Evolutionary conservation across 2,888 invertebrate genomes (phyloP), one percentile per base, ranked within the genome.

Genomic region (Drosophila bunnanda): DNA sequence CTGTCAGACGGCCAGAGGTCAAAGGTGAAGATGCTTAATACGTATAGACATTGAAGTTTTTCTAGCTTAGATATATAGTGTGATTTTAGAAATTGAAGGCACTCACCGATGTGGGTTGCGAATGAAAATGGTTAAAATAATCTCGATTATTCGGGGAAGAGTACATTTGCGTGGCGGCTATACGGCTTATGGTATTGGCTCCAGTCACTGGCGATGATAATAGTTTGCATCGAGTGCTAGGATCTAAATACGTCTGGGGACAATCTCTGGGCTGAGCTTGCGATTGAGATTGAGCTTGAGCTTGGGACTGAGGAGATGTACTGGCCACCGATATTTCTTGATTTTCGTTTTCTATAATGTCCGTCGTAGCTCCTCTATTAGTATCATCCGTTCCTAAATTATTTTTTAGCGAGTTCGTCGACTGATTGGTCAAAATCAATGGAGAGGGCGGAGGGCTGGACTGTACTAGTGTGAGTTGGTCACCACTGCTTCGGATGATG

Each of bases 61-160:
- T 25, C 12, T 39, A 17, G 9, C 20, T 41, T 22, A 44, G 4
- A 44, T 9, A 15, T 46, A 34, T 50, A n/a, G n/a, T 20, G 9
- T 20, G 20, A 34, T 17, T 44, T 25, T 17, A 8, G 1, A 38
- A n/a, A 30, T 50, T 20, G 9, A 9, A 22, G 8, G 22, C 9
- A 77, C 90, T 90, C 78, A 92, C 92, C 78, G 92, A 90, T 92
- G 97, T 96, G 81, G 97, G 95, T 93, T 98, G 98, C 85, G 97
- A 95, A 92, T 98, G 98, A 94, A 98, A 98, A 93, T 98, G 98
- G 94, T 98, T 98, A 70, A 92, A 92, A 93, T 97, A 96, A 91
- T 97, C 97, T 74, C 95, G 92, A 73, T 94, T 93, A 73, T 89
- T 91, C 0, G 91, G 70, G 66, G 93, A 91, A 22, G 93, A 92